Conservation (phyloP, 2,113 vertebrate species). For the Malurus alboscapulatus region DNA sequence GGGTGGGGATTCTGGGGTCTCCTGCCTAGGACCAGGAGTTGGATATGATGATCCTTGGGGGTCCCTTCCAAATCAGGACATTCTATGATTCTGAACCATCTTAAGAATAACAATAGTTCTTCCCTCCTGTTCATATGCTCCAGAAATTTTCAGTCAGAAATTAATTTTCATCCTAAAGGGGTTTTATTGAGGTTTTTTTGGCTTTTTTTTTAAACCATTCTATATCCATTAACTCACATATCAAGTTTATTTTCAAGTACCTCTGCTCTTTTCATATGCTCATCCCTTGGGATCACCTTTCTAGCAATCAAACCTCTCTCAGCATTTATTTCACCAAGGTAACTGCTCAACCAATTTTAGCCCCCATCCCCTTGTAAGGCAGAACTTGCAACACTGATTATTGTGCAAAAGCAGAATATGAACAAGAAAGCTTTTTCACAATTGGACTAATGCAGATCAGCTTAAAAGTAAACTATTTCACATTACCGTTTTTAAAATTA, state of each 20-base stretch:
- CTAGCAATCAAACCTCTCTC: neutral
- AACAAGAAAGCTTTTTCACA: neutral
- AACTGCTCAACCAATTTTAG: neutral
- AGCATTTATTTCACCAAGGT: neutral
- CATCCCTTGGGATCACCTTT: neutral
- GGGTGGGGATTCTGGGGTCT: neutral
- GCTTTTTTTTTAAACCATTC: neutral
- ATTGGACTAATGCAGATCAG: neutral
- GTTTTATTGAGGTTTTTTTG: neutral
- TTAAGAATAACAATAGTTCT: neutral
- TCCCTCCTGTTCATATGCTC: neutral
- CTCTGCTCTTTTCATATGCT: neutral
- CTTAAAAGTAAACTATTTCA: neutral
- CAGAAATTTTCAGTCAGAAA: neutral
- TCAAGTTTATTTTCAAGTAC: neutral
- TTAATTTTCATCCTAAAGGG: neutral
- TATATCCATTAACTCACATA: neutral
- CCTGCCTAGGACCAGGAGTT: neutral
- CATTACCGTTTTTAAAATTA: neutral
- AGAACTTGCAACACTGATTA: neutral
- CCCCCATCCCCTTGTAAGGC: accelerated
- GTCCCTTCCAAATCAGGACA: neutral
- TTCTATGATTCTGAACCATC: neutral
- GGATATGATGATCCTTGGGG: accelerated
- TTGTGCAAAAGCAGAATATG: neutral